phyloP scores from a whole-genome alignment of 2,113 vertebrate genomes.

The Poeciliopsis prolifica region DNA sequence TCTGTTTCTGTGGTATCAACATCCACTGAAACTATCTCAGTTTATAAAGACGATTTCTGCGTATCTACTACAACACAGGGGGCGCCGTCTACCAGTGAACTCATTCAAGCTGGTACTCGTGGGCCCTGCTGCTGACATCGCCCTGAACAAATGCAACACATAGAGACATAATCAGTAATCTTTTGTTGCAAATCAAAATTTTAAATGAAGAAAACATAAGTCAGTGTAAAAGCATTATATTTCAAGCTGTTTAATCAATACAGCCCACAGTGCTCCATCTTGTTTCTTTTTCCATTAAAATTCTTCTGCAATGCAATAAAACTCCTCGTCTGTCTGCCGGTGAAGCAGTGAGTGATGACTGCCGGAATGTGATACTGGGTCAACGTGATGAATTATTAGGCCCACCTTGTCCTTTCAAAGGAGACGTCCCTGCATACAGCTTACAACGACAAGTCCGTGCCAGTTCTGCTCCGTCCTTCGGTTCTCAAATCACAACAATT shows the following conservation, averaged over 20 bases:
- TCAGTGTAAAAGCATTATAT: background rate
- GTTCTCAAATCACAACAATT: constrained; percentile 21
- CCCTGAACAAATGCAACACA: background rate
- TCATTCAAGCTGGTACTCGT: background rate
- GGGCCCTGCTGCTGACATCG: background rate
- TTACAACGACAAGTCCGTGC: background rate
- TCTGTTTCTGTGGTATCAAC: too few species aligned
- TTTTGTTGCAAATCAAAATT: background rate
- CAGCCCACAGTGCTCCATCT: background rate
- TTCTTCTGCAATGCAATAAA: background rate
- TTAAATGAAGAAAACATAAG: background rate
- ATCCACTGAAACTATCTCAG: too few species aligned
- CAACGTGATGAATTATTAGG: constrained; percentile 31
- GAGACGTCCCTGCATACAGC: constrained; percentile 1
- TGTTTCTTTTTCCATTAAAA: constrained; percentile 2
- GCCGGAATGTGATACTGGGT: constrained; percentile 27
- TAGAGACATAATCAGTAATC: background rate
- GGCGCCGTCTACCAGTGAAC: background rate
- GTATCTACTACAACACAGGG: too few species aligned
- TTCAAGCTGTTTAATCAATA: background rate
- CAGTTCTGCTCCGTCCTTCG: background rate
- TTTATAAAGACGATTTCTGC: too few species aligned
- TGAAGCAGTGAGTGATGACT: constrained; percentile 26
- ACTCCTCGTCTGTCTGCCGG: background rate
- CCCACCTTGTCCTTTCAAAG: constrained; percentile 30